Evolutionary conservation across 1,140 invertebrate species (phyloP).

Genomic region (Medauroidea extradentata): DNA sequence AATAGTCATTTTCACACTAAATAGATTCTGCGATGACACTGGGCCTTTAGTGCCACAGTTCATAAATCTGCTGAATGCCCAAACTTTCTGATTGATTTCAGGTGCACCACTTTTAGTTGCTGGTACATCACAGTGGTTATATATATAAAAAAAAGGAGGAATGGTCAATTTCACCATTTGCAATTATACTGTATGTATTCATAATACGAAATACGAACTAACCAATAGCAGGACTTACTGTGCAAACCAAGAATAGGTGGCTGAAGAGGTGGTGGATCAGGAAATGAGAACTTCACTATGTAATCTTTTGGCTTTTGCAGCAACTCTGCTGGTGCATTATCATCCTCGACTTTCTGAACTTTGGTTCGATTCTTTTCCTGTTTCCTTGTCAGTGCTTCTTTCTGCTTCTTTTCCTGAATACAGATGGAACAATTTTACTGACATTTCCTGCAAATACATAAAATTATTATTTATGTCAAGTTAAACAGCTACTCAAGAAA

Average conservation of each 20-base stretch:
- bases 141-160: constrained; percentile 25
- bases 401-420: constrained; percentile 79
- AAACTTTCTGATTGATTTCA: too few relatives aligned
- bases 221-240: constrained; percentile 53
- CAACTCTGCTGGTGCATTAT: constrained; percentile 67
- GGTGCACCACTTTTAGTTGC: too few relatives aligned
- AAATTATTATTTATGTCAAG: too few relatives aligned
- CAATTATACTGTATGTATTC: constrained; percentile 1
- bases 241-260: constrained; percentile 93
- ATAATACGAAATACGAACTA: constrained; percentile 27
- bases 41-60: too few relatives aligned
- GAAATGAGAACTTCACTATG: constrained; percentile 95
- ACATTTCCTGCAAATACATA: too few relatives aligned
- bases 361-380: constrained; percentile 86
- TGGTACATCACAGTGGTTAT: too few relatives aligned
- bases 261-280: constrained; percentile 88
- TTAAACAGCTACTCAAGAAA: too few relatives aligned
- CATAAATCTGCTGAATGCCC: too few relatives aligned
- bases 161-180: not conserved
- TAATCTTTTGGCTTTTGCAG: constrained; percentile 89
- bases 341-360: constrained; percentile 72
- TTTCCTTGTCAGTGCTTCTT: constrained; percentile 88
- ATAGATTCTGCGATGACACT: too few relatives aligned
- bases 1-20: too few relatives aligned
- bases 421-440: too few relatives aligned